Evolutionary conservation across 2,888 invertebrate species (phyloP).

Genomic region (Eurytoma adleriae): DNA sequence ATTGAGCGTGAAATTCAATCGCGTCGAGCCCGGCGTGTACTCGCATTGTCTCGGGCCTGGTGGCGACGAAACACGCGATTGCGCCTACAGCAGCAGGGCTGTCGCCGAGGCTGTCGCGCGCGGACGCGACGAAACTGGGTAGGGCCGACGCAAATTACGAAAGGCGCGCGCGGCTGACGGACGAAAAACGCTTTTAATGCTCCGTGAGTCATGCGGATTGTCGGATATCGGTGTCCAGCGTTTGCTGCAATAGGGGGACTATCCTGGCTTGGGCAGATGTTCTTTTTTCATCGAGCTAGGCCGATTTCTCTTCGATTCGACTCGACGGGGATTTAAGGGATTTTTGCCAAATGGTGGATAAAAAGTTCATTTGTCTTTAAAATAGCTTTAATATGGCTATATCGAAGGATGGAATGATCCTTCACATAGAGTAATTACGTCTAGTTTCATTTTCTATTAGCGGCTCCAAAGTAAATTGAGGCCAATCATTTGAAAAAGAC

Average conservation of each 20-base stretch:
- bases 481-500: not conserved
- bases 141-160: slow-evolving; percentile 19
- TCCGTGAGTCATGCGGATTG: not conserved
- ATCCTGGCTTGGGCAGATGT: slow-evolving; percentile 18
- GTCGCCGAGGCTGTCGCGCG: slow-evolving; percentile 13
- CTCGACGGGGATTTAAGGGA: no score
- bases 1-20: slow-evolving; percentile 65
- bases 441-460: no score
- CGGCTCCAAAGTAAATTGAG: no score
- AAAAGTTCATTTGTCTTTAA: no score
- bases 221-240: not conserved
- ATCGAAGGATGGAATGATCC: no score
- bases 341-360: no score
- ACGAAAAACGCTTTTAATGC: slow-evolving; percentile 6
- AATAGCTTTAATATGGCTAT: no score
- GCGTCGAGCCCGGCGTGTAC: slow-evolving; percentile 1
- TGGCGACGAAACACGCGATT: slow-evolving; percentile 12
- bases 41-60: slow-evolving; percentile 25
- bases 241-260: not conserved
- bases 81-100: not conserved
- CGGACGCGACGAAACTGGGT: slow-evolving; percentile 31
- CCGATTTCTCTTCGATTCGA: no score
- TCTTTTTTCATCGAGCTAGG: not conserved
- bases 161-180: not conserved
- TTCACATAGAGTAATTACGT: no score